phyloP scores from a whole-genome alignment of 2,888 invertebrate genomes.

The Malthinus flaveolus region DNA sequence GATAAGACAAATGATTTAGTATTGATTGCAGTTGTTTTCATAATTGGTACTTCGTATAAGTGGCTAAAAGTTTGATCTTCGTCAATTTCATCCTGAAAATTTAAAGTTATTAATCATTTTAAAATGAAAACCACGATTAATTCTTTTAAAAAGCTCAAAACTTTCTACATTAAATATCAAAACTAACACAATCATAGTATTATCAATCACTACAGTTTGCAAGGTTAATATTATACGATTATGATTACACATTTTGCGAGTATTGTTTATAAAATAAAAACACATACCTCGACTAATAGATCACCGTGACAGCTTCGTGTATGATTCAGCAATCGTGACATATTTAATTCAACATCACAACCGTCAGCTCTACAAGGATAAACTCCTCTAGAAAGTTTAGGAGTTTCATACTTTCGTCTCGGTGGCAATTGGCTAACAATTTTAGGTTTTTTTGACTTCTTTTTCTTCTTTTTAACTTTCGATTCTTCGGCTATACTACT shows the following conservation, averaged over 20 bases:
- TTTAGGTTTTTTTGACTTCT: background rate
- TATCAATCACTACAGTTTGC: background rate
- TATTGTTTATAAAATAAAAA: background rate
- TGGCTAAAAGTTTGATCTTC: background rate
- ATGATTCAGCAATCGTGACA: conserved; percentile 58
- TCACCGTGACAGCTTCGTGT: conserved; percentile 57
- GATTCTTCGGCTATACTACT: conserved; percentile 5
- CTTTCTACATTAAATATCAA: no score
- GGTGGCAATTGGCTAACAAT: background rate
- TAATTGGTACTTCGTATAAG: background rate
- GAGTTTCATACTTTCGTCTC: conserved; percentile 24
- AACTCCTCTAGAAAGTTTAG: conserved; percentile 52
- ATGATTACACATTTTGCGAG: background rate
- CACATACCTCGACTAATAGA: conserved; percentile 56
- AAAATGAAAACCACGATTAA: no score
- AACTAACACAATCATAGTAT: no score
- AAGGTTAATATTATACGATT: background rate
- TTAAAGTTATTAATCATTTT: no score
- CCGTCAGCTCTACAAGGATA: conserved; percentile 59
- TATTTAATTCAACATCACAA: conserved; percentile 52
- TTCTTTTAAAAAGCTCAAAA: no score
- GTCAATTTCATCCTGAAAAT: background rate
- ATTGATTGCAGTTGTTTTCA: background rate
- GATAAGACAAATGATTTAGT: background rate
- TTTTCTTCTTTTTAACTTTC: conserved; percentile 4